Evolutionary conservation across 1,140 invertebrate species (phyloP).

Genomic region (Aphis craccivora): DNA sequence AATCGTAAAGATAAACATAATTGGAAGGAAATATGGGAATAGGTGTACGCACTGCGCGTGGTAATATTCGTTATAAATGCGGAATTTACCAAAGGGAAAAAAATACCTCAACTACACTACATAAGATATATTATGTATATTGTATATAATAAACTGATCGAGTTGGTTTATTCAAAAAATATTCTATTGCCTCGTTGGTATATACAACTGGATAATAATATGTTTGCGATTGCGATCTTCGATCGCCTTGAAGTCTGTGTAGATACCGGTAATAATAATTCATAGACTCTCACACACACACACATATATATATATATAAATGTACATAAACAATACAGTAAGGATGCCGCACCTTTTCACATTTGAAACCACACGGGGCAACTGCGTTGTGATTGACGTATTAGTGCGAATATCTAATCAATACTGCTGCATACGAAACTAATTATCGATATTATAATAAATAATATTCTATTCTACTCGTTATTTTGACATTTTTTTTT

Average conservation of each 20-base stretch:
- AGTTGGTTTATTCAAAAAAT: slow-evolving; percentile 33
- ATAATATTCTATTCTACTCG: neutral
- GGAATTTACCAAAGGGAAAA: slow-evolving; percentile 23
- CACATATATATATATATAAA: neutral
- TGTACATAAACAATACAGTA: neutral
- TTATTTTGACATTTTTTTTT: neutral
- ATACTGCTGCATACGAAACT: neutral
- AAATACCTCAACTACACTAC: neutral
- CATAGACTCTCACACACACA: slow-evolving; percentile 1
- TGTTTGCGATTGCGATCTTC: slow-evolving; percentile 47
- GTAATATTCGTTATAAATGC: slow-evolving; percentile 24
- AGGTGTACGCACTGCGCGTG: neutral
- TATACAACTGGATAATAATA: slow-evolving; percentile 34
- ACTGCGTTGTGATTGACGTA: neutral
- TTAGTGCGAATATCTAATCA: neutral
- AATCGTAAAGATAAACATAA: neutral
- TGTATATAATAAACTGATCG: neutral
- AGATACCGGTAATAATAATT: slow-evolving; percentile 51
- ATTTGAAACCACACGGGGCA: slow-evolving; percentile 3
- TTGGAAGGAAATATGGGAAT: neutral
- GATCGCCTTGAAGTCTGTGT: slow-evolving; percentile 46
- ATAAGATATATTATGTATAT: neutral
- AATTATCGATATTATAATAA: neutral
- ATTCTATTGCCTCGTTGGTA: slow-evolving; percentile 6
- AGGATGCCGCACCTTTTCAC: slow-evolving; percentile 44